Evolutionary conservation across 2,797 vertebrate genomes (phyloP).

Genomic region (Nasua narica): DNA sequence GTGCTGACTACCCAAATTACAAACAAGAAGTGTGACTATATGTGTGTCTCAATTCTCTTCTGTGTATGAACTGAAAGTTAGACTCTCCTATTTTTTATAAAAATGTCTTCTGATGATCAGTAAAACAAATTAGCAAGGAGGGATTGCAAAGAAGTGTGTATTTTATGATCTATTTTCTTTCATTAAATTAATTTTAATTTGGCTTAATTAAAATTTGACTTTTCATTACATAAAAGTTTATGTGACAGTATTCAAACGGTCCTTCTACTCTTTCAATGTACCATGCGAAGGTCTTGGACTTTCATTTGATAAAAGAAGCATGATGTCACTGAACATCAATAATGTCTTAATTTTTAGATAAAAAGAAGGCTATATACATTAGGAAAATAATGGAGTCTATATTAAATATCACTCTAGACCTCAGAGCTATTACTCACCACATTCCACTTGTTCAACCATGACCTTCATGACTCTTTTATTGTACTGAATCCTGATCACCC

Average conservation of each 20-base stretch:
- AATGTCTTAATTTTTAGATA: conserved; percentile 51
- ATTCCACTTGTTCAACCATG: conserved; percentile 56
- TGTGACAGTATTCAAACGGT: background rate
- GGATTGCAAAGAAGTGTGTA: background rate
- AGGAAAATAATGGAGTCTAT: conserved; percentile 66
- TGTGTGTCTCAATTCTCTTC: background rate
- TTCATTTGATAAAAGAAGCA: conserved; percentile 44
- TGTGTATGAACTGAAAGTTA: background rate
- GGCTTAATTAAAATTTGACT: conserved; percentile 1
- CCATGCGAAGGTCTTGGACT: background rate
- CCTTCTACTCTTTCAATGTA: background rate
- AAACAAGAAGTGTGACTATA: background rate
- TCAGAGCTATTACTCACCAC: conserved; percentile 61
- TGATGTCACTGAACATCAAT: conserved; percentile 61
- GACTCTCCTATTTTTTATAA: background rate
- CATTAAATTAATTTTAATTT: background rate
- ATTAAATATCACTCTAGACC: conserved; percentile 68
- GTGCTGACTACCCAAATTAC: background rate
- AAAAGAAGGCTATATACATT: conserved; percentile 52
- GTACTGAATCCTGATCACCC: conserved; percentile 64
- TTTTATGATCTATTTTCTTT: background rate
- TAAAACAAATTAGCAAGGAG: background rate
- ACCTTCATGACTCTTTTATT: conserved; percentile 57
- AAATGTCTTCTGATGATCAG: background rate
- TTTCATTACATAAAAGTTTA: background rate